phyloP scores from a whole-genome alignment of 1,140 invertebrate species.

The Helicoverpa zea region DNA sequence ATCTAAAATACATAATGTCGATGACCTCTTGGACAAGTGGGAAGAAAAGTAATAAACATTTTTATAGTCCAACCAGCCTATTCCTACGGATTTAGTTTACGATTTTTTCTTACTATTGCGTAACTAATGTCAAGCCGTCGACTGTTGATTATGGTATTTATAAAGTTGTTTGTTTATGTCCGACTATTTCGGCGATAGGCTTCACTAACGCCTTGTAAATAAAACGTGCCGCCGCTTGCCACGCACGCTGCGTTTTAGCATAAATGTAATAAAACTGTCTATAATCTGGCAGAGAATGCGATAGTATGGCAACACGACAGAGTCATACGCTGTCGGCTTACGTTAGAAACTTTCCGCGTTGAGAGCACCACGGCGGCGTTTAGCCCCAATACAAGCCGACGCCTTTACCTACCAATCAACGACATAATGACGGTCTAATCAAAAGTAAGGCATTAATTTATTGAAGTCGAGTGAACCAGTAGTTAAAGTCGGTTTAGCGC shows the following conservation, averaged over 20 bases:
- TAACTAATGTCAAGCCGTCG: constrained; percentile 40
- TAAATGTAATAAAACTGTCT: constrained; percentile 25
- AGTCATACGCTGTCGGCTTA: constrained; percentile 33
- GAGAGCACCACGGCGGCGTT: constrained; percentile 40
- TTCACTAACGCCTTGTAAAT: constrained; percentile 36
- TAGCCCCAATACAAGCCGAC: constrained; percentile 50
- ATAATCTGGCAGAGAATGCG: background rate
- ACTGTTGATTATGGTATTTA: constrained; percentile 47
- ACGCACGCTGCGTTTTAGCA: constrained; percentile 8
- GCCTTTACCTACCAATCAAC: constrained; percentile 48
- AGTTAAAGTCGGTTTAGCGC: constrained; percentile 54
- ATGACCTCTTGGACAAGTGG: constrained; percentile 70
- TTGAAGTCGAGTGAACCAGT: constrained; percentile 50
- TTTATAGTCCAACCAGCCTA: constrained; percentile 71
- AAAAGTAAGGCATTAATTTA: constrained; percentile 56
- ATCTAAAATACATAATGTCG: constrained; percentile 74
- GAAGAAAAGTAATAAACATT: constrained; percentile 78
- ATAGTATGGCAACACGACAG: constrained; percentile 7
- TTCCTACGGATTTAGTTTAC: constrained; percentile 59
- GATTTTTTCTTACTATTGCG: constrained; percentile 46
- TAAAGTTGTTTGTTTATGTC: constrained; percentile 49
- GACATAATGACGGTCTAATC: constrained; percentile 60
- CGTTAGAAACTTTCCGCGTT: constrained; percentile 29
- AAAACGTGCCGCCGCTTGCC: background rate
- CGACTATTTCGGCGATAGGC: constrained; percentile 24